phyloP scores from a whole-genome alignment of 2,113 vertebrate species.

The Zosterops borbonicus region DNA sequence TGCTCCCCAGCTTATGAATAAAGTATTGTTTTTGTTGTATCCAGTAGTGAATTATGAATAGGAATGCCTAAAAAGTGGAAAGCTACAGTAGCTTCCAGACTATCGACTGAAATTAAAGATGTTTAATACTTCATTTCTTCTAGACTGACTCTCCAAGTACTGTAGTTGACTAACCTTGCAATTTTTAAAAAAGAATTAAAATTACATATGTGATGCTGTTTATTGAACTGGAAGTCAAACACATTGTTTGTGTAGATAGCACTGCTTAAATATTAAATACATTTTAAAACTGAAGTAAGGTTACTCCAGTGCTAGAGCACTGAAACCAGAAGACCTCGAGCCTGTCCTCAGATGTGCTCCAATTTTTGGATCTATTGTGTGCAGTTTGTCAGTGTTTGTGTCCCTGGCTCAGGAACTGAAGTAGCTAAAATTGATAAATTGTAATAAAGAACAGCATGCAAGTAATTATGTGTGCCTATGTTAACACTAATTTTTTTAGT shows the following conservation, averaged over 20 bases:
- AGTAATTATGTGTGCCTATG: not conserved
- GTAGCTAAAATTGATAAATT: not conserved
- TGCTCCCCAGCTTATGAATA: not conserved
- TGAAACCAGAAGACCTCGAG: not conserved
- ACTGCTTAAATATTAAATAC: not conserved
- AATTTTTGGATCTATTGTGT: not conserved
- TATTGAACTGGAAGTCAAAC: not conserved
- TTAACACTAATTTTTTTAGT: not conserved
- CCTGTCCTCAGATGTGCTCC: not conserved
- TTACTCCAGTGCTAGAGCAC: not conserved
- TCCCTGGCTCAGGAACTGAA: not conserved
- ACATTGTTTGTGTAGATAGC: not conserved
- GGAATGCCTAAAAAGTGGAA: conserved; percentile 22
- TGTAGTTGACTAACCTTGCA: not conserved
- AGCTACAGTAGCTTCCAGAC: not conserved
- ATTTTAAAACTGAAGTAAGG: not conserved
- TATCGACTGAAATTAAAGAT: not conserved
- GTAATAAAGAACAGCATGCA: not conserved
- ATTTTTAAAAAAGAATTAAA: not conserved
- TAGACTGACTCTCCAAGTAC: not conserved
- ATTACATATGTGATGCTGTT: not conserved
- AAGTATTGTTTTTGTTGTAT: not conserved
- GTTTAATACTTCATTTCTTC: not conserved
- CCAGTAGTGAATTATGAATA: conserved; percentile 4
- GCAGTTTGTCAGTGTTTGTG: not conserved